A percentile compares a stretch with the other conserved stretches of the same genome.
phyloP scores from a whole-genome alignment of 2,888 invertebrate species.

The Spisula solida region DNA sequence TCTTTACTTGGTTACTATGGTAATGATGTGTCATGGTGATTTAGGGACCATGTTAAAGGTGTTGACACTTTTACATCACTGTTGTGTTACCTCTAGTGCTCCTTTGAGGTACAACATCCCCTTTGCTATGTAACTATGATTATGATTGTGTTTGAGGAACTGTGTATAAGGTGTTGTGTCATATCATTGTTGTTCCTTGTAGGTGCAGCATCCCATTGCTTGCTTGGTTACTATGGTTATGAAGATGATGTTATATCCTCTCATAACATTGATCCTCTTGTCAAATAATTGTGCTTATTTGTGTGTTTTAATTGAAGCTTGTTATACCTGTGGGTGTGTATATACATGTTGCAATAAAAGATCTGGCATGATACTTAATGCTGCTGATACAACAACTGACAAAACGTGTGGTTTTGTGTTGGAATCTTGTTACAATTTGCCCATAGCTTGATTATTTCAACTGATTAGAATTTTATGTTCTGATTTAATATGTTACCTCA shows the following conservation, averaged over 20 bases:
- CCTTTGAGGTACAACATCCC: too few species aligned
- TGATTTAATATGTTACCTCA: not conserved
- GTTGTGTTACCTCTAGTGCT: too few species aligned
- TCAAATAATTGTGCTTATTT: too few species aligned
- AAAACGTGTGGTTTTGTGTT: constrained; percentile 10
- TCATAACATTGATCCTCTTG: too few species aligned
- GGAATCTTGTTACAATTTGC: constrained; percentile 13
- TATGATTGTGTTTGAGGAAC: too few species aligned
- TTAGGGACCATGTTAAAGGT: too few species aligned
- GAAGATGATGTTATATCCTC: not conserved
- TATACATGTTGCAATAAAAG: not conserved
- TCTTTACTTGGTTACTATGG: too few species aligned
- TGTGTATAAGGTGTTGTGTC: too few species aligned
- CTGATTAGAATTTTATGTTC: constrained; percentile 9
- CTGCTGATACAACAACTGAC: not conserved
- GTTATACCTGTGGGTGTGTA: not conserved
- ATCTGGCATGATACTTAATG: not conserved
- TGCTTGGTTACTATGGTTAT: not conserved
- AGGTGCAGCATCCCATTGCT: not conserved
- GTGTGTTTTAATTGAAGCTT: not conserved
- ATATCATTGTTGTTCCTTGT: not conserved
- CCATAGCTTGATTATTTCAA: not conserved
- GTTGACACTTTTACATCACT: too few species aligned
- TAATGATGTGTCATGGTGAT: too few species aligned
- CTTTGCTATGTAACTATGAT: too few species aligned